Conservation (phyloP, 2,797 vertebrate genomes). For the Peromyscus aztecus region DNA sequence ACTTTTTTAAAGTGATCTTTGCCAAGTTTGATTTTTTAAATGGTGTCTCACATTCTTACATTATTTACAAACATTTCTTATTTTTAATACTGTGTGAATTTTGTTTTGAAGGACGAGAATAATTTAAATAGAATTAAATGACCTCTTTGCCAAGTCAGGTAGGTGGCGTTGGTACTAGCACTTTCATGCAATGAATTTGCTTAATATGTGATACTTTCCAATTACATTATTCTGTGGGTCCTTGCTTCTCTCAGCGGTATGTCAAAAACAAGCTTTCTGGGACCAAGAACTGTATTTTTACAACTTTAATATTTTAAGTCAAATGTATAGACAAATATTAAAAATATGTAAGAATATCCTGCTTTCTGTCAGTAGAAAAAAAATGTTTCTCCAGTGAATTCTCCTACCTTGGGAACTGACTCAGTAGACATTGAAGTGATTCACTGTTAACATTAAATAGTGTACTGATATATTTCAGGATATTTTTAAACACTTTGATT, state of each 20-base stretch:
- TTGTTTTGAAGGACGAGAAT: constrained; percentile 48
- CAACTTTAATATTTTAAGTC: constrained; percentile 59
- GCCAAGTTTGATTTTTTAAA: constrained; percentile 50
- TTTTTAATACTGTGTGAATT: background rate
- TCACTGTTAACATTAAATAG: constrained; percentile 86
- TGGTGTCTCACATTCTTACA: background rate
- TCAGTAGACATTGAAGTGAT: constrained; percentile 82
- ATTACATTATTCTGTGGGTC: constrained; percentile 20
- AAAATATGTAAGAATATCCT: constrained; percentile 56
- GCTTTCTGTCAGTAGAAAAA: constrained; percentile 57
- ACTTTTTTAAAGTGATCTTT: constrained; percentile 47
- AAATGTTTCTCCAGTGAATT: constrained; percentile 72
- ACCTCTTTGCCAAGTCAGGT: constrained; percentile 36
- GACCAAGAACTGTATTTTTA: constrained; percentile 53
- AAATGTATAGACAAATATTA: constrained; percentile 57
- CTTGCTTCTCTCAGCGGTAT: constrained; percentile 49
- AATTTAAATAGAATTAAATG: constrained; percentile 57
- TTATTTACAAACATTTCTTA: background rate
- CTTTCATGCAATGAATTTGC: constrained; percentile 65
- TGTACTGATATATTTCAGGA: too few species aligned
- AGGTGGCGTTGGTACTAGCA: background rate
- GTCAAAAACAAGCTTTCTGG: constrained; percentile 24
- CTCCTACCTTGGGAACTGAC: constrained; percentile 78
- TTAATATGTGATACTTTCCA: constrained; percentile 51
- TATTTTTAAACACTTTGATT: constrained; percentile 87